These are phyloP conservation scores for Callyntrura guangdongensis DNA, from an alignment of 2,888 invertebrate species.

Conservation along the genomic window DNA sequence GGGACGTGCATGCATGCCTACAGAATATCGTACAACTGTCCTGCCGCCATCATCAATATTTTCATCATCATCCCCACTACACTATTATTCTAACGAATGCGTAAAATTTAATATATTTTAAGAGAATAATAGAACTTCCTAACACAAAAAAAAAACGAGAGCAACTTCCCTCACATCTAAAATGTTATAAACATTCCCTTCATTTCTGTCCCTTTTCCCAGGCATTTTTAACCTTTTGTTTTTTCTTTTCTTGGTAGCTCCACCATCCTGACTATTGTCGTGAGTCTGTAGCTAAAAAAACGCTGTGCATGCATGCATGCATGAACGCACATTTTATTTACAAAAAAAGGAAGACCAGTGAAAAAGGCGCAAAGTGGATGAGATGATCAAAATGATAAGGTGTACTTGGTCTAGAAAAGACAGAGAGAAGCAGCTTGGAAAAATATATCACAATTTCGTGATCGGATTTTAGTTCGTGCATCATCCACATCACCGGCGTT, in stretches of 20 bases:
- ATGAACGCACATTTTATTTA: too few species aligned
- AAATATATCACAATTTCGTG: slow-evolving; percentile 77
- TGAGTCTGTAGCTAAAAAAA: background rate
- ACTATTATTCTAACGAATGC: background rate
- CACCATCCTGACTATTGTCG: too few species aligned
- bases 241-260: slow-evolving; percentile 14
- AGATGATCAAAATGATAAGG: slow-evolving; percentile 60
- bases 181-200: background rate
- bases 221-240: slow-evolving; percentile 5
- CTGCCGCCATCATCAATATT: background rate
- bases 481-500: background rate
- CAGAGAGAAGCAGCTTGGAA: slow-evolving; percentile 6
- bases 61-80: background rate
- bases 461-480: slow-evolving; percentile 66
- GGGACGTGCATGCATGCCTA: background rate
- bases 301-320: slow-evolving; percentile 12
- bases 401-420: slow-evolving; percentile 11
- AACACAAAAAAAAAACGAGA: slow-evolving; percentile 49
- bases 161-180: background rate
- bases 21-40: background rate
- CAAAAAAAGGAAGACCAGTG: slow-evolving; percentile 28
- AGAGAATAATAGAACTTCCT: slow-evolving; percentile 75
- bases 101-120: slow-evolving; percentile 9
- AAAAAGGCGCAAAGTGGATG: slow-evolving; percentile 29
- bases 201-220: slow-evolving; percentile 11